Evolutionary conservation across 2,113 vertebrate species (phyloP).

Genomic region (Ptyas mucosa): DNA sequence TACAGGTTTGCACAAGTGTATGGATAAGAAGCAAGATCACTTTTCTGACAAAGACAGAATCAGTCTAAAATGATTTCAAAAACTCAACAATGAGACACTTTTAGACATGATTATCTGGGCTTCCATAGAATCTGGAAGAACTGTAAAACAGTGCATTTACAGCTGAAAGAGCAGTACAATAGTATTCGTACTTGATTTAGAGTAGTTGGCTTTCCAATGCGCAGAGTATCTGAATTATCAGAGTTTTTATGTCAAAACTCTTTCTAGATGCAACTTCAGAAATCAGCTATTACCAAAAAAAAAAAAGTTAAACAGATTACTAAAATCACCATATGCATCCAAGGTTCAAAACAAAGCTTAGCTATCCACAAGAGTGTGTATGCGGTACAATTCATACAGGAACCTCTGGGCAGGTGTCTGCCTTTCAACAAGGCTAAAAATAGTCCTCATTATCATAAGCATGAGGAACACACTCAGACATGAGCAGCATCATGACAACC

Average conservation of each 20-base stretch:
- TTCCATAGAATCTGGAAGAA: not conserved
- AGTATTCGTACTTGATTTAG: not conserved
- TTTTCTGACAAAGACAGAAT: not conserved
- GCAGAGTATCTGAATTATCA: not conserved
- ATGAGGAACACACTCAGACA: constrained; percentile 10
- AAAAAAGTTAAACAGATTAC: not conserved
- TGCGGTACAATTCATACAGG: constrained; percentile 7
- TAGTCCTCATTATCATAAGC: constrained; percentile 26
- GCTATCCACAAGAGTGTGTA: not conserved
- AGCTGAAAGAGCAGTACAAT: not conserved
- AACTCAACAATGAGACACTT: not conserved
- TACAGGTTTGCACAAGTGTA: not conserved
- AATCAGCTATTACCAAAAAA: not conserved
- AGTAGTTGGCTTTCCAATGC: not conserved
- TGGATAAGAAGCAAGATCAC: not conserved
- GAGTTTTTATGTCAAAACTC: not conserved
- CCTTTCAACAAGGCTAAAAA: constrained; percentile 33
- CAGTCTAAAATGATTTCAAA: not conserved
- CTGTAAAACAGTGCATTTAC: not conserved
- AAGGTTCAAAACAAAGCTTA: not conserved
- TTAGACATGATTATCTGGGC: not conserved
- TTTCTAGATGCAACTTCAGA: not conserved
- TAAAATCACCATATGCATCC: not conserved
- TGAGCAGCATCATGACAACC: constrained; percentile 9
- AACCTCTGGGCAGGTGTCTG: constrained; percentile 25